A percentile compares a stretch with the other conserved stretches of the same genome.
Conservation (phyloP, 1,140 invertebrate species). For the Oryctes rhinoceros region DNA sequence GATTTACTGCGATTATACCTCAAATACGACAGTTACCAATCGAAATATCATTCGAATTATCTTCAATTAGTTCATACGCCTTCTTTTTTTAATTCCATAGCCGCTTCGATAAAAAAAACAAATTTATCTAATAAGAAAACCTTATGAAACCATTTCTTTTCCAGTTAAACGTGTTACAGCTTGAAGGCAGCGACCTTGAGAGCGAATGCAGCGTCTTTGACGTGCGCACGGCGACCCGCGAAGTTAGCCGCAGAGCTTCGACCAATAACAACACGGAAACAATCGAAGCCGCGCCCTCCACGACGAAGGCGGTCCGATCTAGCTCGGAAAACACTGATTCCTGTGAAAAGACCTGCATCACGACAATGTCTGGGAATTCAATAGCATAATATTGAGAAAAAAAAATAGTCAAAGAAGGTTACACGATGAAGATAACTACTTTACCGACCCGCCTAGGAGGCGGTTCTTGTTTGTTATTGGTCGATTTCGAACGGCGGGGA, state of each 20-base stretch:
- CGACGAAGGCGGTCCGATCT: constrained; percentile 58
- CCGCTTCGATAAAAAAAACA: neutral
- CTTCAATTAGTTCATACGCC: neutral
- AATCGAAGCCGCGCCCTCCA: constrained; percentile 53
- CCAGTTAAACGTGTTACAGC: constrained; percentile 60
- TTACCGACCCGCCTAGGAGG: constrained; percentile 12
- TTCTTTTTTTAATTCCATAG: neutral
- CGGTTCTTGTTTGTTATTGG: neutral
- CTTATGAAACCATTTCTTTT: constrained; percentile 33
- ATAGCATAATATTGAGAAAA: constrained; percentile 67
- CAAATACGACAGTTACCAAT: neutral
- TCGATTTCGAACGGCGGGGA: neutral
- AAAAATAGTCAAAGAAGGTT: no score
- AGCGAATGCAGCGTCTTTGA: constrained; percentile 71
- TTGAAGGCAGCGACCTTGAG: constrained; percentile 67
- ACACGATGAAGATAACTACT: no score
- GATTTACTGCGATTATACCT: neutral
- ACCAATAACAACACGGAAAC: constrained; percentile 62
- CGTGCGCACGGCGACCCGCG: constrained; percentile 61
- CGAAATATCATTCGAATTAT: neutral
- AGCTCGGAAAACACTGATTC: constrained; percentile 60
- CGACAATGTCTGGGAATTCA: constrained; percentile 74
- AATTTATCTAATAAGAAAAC: neutral
- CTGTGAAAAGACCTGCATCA: constrained; percentile 62
- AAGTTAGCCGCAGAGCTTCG: constrained; percentile 59